phyloP scores from a whole-genome alignment of 2,797 vertebrate genomes.

The Moxostoma hubbsi region DNA sequence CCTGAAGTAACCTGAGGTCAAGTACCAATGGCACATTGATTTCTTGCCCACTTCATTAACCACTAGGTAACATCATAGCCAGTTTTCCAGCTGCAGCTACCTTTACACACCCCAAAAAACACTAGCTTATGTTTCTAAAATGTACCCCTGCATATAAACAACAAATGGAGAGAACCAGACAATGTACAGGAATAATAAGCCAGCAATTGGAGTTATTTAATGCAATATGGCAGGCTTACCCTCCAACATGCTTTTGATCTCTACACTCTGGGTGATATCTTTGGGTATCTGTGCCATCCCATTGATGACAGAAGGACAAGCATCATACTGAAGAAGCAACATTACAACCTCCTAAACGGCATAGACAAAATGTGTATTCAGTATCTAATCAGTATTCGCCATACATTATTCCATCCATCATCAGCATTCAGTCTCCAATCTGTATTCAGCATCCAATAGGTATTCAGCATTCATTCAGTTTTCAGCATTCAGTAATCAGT shows the following conservation, averaged over 20 bases:
- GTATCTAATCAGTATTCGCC: too few relatives aligned
- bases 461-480: not conserved
- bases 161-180: too few relatives aligned
- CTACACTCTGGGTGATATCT: constrained; percentile 88
- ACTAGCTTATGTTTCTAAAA: too few relatives aligned
- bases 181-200: too few relatives aligned
- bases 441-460: too few relatives aligned
- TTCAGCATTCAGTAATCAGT: too few relatives aligned
- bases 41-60: too few relatives aligned
- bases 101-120: too few relatives aligned
- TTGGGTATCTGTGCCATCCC: constrained; percentile 93
- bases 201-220: not conserved
- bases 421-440: not conserved
- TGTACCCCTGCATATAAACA: too few relatives aligned
- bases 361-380: not conserved
- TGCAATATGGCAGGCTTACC: constrained; percentile 75
- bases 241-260: constrained; percentile 94
- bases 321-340: constrained; percentile 89
- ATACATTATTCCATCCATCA: not conserved
- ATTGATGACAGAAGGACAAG: constrained; percentile 89
- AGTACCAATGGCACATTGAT: too few relatives aligned
- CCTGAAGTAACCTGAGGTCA: not conserved
- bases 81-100: too few relatives aligned
- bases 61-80: too few relatives aligned
- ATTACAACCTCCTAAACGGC: constrained; percentile 91